Base-by-base conservation (phyloP, 2,888 invertebrate genomes). In the Silvanus unidentatus region DNA sequence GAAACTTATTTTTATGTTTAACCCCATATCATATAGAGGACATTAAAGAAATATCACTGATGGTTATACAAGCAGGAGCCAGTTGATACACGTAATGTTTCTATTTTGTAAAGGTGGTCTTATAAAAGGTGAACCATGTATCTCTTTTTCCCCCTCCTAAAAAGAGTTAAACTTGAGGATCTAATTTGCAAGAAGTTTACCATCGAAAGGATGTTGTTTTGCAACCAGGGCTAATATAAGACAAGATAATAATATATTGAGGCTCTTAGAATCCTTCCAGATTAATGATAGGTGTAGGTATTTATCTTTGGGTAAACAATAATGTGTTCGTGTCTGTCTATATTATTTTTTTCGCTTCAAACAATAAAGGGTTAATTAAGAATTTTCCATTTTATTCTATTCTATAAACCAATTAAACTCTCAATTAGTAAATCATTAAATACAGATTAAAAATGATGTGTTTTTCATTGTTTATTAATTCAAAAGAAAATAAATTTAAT, bases 31-130 rank as follows among this genome's bases (percentile, higher is more conserved):
- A 48, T 30, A 13, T 14, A 12, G 2, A 28, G 16, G 14, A 32
- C 11, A 15, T 40, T 10, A 34, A 27, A 6, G 10, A 38, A 38
- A 43, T 22, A 28, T 14, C n/a, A 14, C 10, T n/a, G 4, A 43
- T 29, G 32, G 15, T 29, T 38, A 13, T 37, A 29, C 36, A 44
- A 45, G 34, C 43, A 15, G 14, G 4, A 13, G 37, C 37, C 37
- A 37, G 37, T 37, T 37, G 37, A 22, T 37, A 13, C 63, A 52
- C 60, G 53, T 62, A 63, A 62, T 66, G 68, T 59, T 37, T 60
- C 57, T 63, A 60, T 64, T 66, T 65, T 61, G 60, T 61, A 62
- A 64, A 63, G 63, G 60, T 62, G 62, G 65, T 66, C 60, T 62
- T 66, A 68, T 68, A 68, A 68, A 63, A 63, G 61, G 49, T 46